Conservation (phyloP, 2,113 vertebrate genomes). For the Nipponia nippon region DNA sequence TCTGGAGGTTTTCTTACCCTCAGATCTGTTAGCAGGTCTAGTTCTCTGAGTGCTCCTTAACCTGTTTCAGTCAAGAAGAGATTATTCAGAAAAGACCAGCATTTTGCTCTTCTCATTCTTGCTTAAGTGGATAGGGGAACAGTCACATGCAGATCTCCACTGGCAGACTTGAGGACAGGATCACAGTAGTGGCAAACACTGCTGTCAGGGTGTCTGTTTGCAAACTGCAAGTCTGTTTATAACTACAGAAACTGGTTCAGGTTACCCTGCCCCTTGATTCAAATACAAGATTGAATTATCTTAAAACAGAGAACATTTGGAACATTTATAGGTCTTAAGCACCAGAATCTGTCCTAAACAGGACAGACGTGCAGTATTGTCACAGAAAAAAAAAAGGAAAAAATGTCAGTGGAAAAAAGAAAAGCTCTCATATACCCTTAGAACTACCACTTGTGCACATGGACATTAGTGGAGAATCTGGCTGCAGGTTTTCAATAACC, state of each 20-base stretch:
- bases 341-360: background rate
- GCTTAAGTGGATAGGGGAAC: background rate
- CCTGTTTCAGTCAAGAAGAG: background rate
- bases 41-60: background rate
- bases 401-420: background rate
- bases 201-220: background rate
- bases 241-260: background rate
- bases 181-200: background rate
- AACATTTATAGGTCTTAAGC: background rate
- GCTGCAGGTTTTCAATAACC: background rate
- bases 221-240: background rate
- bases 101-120: background rate
- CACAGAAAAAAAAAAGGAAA: accelerated
- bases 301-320: background rate
- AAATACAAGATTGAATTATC: background rate
- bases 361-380: background rate
- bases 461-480: background rate
- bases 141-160: background rate
- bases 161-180: background rate
- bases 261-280: conserved; percentile 7
- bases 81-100: background rate
- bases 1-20: background rate
- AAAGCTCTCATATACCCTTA: background rate
- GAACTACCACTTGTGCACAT: background rate
- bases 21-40: background rate